Evolutionary conservation across 2,797 vertebrate genomes (phyloP).

Genomic region (Sebastes vulpes): DNA sequence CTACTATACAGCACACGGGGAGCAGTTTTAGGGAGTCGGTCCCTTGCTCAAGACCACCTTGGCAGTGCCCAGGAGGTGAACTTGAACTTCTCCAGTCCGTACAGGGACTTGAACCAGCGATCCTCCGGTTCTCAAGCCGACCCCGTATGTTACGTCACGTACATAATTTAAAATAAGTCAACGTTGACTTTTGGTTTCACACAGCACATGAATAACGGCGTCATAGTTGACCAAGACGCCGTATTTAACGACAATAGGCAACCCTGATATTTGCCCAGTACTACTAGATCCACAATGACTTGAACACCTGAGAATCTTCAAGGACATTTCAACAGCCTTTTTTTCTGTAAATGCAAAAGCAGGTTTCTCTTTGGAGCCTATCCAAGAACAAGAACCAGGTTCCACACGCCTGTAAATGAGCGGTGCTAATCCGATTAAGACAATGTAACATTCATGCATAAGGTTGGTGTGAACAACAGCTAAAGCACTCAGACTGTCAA

Average conservation of each 20-base stretch:
- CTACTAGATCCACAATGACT: not conserved
- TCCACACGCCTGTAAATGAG: not conserved
- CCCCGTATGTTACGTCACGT: too few relatives aligned
- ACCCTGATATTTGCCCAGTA: not conserved
- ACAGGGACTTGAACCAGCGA: too few relatives aligned
- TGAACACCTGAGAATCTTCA: not conserved
- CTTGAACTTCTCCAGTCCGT: too few relatives aligned
- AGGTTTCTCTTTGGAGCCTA: not conserved
- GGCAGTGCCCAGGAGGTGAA: too few relatives aligned
- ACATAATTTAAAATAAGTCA: too few relatives aligned
- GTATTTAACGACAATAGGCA: not conserved
- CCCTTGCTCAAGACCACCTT: too few relatives aligned
- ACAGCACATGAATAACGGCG: too few relatives aligned
- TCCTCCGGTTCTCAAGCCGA: too few relatives aligned
- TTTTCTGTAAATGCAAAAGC: not conserved
- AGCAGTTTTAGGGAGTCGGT: too few relatives aligned
- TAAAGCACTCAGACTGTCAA: not conserved
- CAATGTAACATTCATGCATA: not conserved
- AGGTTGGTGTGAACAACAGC: conserved; percentile 2
- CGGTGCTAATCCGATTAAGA: not conserved
- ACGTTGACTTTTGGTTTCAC: too few relatives aligned
- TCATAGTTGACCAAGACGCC: not conserved
- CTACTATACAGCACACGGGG: too few relatives aligned
- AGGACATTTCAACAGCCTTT: not conserved
- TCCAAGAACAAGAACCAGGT: not conserved